Base-by-base conservation (phyloP, 2,113 vertebrate genomes). In the Entelurus aequoreus region DNA sequence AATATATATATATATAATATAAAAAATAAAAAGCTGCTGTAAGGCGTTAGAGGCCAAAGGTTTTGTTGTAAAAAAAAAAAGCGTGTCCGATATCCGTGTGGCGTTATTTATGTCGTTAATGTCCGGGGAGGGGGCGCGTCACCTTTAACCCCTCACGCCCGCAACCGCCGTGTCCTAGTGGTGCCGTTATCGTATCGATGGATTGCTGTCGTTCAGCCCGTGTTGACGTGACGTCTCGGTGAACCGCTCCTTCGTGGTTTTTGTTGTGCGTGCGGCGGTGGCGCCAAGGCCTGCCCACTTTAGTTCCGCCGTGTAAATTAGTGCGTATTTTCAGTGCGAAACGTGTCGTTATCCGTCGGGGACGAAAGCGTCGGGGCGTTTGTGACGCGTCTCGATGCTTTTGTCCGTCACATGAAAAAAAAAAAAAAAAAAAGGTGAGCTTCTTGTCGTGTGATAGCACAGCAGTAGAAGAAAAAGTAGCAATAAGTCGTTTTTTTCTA, bases 121-220 rank as follows among this genome's bases (percentile, higher is more conserved):
- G 61, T 11, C 4, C 3, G 42, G 42, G 9, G 42, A 11, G 42
- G 11, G 42, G 42, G 42, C 3, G 1, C 10, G 42, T 12, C 42
- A 46, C 42, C 60, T 35, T 54, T 58, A 50, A 63, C 42, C 54
- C 71, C 69, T 53, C 15, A 53, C 51, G 51, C 71, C 68, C 10
- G 4, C 42, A 12, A 46, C 10, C 42, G 42, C 55, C 16, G 56
- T 6, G 60, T 80, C 60, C 71, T 69, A 71, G 80, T 89, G 69
- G 78, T 86, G 76, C 74, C 36, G 79, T 88, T 77, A 80, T 83
- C 38, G 87, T 90, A 86, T 77, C 80, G 82, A 81, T 90, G 83
- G 78, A 81, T 82, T 7, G 79, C 40, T 90, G 85, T 82, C 44
- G 72, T 88, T 76, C 67, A 75, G 75, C 75, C 53, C 51, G 66